phyloP scores from a whole-genome alignment of 2,797 vertebrate species.

The Paratrypauchen microcephalus region DNA sequence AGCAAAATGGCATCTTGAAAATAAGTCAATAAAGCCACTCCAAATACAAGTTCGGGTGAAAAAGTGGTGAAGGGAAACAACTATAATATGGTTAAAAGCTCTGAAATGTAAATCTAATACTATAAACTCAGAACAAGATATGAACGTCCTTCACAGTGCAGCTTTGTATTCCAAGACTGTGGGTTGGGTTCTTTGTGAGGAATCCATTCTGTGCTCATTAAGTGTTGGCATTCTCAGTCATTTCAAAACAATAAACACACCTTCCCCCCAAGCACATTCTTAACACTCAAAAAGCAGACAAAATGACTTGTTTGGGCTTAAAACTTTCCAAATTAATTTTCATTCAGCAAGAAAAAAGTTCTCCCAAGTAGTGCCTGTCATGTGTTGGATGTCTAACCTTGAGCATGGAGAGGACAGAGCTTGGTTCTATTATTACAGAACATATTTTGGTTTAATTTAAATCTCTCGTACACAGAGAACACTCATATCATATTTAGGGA shows the following conservation, averaged over 20 bases:
- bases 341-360: not conserved
- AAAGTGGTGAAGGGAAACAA: no score
- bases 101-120: no score
- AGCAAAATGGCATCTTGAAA: no score
- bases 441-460: not conserved
- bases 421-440: not conserved
- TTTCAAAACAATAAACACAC: slow-evolving; percentile 57
- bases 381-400: not conserved
- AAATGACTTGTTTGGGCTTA: slow-evolving; percentile 20
- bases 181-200: slow-evolving; percentile 22
- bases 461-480: not conserved
- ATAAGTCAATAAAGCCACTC: no score
- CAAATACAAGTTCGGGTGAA: no score
- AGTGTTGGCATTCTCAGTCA: slow-evolving; percentile 34
- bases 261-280: slow-evolving; percentile 40
- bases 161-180: slow-evolving; percentile 13
- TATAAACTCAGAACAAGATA: no score
- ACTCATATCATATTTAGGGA: not conserved
- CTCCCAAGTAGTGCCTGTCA: not conserved
- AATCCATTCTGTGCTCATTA: slow-evolving; percentile 55
- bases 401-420: not conserved
- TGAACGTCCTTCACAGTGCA: slow-evolving; percentile 4
- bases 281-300: slow-evolving; percentile 11
- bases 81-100: no score
- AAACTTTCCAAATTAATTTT: slow-evolving; percentile 27